Base-by-base conservation (phyloP, 2,888 invertebrate species). In the Eurois occulta region DNA sequence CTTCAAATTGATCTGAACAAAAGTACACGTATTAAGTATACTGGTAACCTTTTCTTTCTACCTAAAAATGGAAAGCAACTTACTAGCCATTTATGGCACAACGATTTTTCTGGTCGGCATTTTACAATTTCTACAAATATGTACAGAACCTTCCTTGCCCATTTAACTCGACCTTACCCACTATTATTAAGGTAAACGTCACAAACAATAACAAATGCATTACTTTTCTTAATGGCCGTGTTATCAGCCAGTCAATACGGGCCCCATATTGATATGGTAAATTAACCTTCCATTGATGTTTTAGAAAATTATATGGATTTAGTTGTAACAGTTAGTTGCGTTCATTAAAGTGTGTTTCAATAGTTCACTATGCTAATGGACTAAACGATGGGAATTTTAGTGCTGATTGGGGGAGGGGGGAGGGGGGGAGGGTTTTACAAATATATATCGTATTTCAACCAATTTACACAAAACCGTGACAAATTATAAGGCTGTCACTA, bases 171-270 rank as follows among this genome's bases (percentile, higher is more conserved):
- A 60, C 62, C 38, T 46, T 58, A 43, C 32, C 35, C n/a, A 67
- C 28, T 69, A 21, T 52, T 32, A n/a, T 32, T 71, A 21, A 18
- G 62, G 18, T 80, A 38, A 85, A 72, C 21, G 24, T 68, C 6
- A 65, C n/a, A 32, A 52, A 75, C 32, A 55, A 68, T 73, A 68
- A 72, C 24, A 55, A 74, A 77, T 72, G 55, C 65, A 75, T 64
- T 72, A 38, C 48, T 65, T 75, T 62, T 13, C 28, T 11, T 75
- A 77, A 83, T 69, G 7, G 24, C 21, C 13, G 18, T 64, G 48
- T 70, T 86, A 84, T 86, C 86, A 48, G 46, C 4, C 10, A 18
- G 16, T 43, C n/a, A 69, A 62, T 72, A 48, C 35, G 72, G n/a
- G 1, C 41, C 16, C 55, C 16, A 62, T 18, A 69, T 72, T 64